A percentile compares a stretch with the other conserved stretches of the same genome.
Evolutionary conservation across 1,140 invertebrate species (phyloP).

Genomic region (Zaprionus capensis): DNA sequence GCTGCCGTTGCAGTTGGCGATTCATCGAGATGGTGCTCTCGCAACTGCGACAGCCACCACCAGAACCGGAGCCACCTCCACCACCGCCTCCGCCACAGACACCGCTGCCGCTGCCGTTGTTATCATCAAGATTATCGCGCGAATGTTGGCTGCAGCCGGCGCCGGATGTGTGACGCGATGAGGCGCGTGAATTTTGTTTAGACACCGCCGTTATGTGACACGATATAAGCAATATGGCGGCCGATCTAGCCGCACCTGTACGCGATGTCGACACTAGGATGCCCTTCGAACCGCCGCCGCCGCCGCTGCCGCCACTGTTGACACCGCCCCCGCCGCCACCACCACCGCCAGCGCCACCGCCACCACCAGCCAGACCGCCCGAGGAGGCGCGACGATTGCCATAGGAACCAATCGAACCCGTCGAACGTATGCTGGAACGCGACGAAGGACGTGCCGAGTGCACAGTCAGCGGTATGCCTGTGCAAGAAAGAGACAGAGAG

Average conservation of each 20-base stretch:
- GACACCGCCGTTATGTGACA: constrained; percentile 88
- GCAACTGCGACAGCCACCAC: constrained; percentile 78
- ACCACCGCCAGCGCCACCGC: constrained; percentile 82
- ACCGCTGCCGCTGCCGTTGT: constrained; percentile 29
- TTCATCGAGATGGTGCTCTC: constrained; percentile 83
- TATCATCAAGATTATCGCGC: constrained; percentile 79
- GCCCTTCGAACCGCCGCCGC: constrained; percentile 84
- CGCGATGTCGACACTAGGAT: constrained; percentile 89
- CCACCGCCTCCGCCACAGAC: constrained; percentile 41
- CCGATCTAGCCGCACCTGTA: constrained; percentile 94
- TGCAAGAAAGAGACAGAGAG: constrained; percentile 8
- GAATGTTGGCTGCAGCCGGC: constrained; percentile 82
- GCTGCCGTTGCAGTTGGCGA: constrained; percentile 84
- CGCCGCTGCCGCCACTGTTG: constrained; percentile 52
- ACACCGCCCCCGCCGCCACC: constrained; percentile 33
- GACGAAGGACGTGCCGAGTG: constrained; percentile 88
- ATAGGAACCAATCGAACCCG: constrained; percentile 86
- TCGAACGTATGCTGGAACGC: constrained; percentile 88
- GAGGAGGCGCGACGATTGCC: constrained; percentile 87
- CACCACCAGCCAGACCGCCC: constrained; percentile 84
- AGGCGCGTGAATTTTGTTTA: constrained; percentile 77
- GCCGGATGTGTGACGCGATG: constrained; percentile 80
- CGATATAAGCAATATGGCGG: constrained; percentile 95
- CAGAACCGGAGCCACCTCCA: constrained; percentile 42
- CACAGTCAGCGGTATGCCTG: constrained; percentile 87